Conservation (phyloP, 2,797 vertebrate genomes). For the Peromyscus nudipes region DNA sequence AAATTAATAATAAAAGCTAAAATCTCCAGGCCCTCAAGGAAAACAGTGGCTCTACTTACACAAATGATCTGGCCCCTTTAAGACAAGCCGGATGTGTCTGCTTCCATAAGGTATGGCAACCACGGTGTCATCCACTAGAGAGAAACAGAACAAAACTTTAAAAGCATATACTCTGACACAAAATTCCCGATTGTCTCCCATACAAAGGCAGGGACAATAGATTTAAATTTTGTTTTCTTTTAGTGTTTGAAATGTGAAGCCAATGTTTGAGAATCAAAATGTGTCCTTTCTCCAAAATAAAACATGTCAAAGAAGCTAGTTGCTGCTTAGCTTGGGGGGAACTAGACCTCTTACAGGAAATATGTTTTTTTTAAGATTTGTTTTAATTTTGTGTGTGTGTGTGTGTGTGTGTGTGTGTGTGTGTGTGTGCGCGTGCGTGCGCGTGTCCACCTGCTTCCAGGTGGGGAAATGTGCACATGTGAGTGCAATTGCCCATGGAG, state of each 20-base stretch:
- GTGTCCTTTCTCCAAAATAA: slow-evolving; percentile 57
- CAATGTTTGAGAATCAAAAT: slow-evolving; percentile 27
- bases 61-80: slow-evolving; percentile 98
- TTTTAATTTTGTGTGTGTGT: not conserved
- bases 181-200: not conserved
- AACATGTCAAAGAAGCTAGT: slow-evolving; percentile 49
- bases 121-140: slow-evolving; percentile 94
- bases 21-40: slow-evolving; percentile 23
- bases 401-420: not conserved
- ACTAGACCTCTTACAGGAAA: not conserved
- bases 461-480: not conserved
- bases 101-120: slow-evolving; percentile 96
- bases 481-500: not conserved
- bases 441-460: not conserved
- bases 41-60: slow-evolving; percentile 92
- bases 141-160: slow-evolving; percentile 77
- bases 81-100: slow-evolving; percentile 94
- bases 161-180: slow-evolving; percentile 5
- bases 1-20: slow-evolving; percentile 60
- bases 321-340: not conserved
- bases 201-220: not conserved
- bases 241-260: slow-evolving; percentile 27
- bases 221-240: not conserved
- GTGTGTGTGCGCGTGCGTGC: not conserved
- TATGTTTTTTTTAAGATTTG: not conserved